A percentile compares a stretch with the other conserved stretches of the same genome.
phyloP scores from a whole-genome alignment of 2,797 vertebrate species.

The Holocentrus rufus region DNA sequence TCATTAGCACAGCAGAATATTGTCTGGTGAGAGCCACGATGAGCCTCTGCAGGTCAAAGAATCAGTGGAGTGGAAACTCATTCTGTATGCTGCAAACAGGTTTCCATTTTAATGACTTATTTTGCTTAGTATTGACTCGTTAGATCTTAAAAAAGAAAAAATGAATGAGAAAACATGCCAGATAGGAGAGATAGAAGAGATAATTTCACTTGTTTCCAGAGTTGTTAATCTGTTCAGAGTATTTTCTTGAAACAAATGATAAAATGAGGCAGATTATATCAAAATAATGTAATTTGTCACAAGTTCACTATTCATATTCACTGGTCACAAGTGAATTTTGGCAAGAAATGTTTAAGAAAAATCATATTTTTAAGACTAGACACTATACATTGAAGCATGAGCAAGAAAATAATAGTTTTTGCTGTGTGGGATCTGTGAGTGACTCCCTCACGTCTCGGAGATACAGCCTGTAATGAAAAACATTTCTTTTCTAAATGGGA shows the following conservation, averaged over 20 bases:
- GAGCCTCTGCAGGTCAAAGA: slow-evolving; percentile 17
- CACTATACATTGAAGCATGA: too few species aligned
- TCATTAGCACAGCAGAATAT: slow-evolving; percentile 10
- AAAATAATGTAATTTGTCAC: too few species aligned
- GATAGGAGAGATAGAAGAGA: too few species aligned
- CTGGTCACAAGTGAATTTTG: slow-evolving; percentile 29
- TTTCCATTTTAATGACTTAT: neutral
- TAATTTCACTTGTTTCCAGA: too few species aligned
- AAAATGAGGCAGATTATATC: too few species aligned
- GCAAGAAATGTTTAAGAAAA: too few species aligned
- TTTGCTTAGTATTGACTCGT: neutral
- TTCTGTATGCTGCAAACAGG: neutral
- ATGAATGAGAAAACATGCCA: too few species aligned
- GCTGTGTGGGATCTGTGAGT: too few species aligned
- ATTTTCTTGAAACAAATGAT: too few species aligned
- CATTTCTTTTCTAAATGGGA: slow-evolving; percentile 58
- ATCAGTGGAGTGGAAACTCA: neutral
- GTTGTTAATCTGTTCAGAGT: too few species aligned
- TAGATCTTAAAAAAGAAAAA: neutral
- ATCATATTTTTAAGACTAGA: too few species aligned
- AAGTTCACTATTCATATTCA: slow-evolving; percentile 1
- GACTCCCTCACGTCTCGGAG: slow-evolving; percentile 29
- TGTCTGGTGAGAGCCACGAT: slow-evolving; percentile 5
- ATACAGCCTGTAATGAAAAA: slow-evolving; percentile 55
- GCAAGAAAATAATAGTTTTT: too few species aligned